phyloP scores from a whole-genome alignment of 2,797 vertebrate species.

The Lithobates pipiens region DNA sequence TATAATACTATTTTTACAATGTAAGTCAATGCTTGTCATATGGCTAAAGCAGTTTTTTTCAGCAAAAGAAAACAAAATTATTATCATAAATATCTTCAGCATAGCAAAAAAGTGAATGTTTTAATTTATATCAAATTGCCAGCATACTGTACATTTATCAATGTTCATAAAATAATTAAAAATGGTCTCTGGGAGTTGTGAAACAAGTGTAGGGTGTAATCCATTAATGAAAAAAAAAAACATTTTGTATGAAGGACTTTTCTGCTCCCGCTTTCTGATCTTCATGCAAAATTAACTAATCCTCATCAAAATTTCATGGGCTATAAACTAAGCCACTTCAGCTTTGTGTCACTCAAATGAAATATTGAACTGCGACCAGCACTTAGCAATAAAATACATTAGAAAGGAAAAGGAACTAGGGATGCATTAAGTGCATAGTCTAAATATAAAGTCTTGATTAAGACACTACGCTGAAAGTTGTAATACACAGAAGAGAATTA shows the following conservation, averaged over 20 bases:
- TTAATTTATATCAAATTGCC: not conserved
- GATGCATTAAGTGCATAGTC: constrained; percentile 36
- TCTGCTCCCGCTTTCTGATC: constrained; percentile 74
- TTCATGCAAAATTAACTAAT: constrained; percentile 82
- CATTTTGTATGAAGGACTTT: constrained; percentile 74
- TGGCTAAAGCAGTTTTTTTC: too few species aligned
- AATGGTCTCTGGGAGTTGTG: constrained; percentile 43
- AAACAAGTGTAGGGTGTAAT: constrained; percentile 64
- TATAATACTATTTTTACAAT: too few species aligned
- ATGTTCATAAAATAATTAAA: constrained; percentile 53
- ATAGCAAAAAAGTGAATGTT: not conserved
- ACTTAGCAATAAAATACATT: constrained; percentile 66
- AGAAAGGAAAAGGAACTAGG: constrained; percentile 61
- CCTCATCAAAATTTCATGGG: constrained; percentile 78
- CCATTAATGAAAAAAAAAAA: constrained; percentile 65
- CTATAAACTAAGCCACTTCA: constrained; percentile 75
- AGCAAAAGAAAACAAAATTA: not conserved
- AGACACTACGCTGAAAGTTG: constrained; percentile 28
- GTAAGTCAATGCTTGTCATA: too few species aligned
- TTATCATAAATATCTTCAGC: not conserved
- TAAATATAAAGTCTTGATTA: constrained; percentile 57
- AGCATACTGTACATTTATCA: constrained; percentile 40
- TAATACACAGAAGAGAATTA: constrained; percentile 35
- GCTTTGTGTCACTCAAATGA: constrained; percentile 71
- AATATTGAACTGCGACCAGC: constrained; percentile 71